These are phyloP conservation scores for Drymodes brunneopygia DNA, from an alignment of 2,113 vertebrate genomes.

Conservation along the genomic window DNA sequence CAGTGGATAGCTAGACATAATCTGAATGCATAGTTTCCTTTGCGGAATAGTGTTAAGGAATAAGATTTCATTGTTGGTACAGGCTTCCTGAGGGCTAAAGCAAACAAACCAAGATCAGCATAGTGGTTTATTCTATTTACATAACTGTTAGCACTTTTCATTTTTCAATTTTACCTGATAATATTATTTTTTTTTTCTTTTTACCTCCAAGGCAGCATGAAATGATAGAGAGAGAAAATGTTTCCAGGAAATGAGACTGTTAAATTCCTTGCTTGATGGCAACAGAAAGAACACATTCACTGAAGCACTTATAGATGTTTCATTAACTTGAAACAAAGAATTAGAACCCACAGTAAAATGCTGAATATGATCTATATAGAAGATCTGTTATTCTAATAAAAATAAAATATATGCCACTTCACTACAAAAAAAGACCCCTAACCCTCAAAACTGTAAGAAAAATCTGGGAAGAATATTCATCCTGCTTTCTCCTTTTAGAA, in stretches of 20 bases:
- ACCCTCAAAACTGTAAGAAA: rapidly evolving
- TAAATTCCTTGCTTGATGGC: neutral
- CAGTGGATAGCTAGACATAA: neutral
- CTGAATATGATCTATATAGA: neutral
- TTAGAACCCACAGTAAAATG: neutral
- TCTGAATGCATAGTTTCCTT: neutral
- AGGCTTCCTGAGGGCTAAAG: neutral
- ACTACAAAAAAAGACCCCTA: neutral
- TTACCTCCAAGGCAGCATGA: neutral
- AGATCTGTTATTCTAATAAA: neutral
- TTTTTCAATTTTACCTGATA: constrained; percentile 29
- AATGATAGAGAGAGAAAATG: neutral
- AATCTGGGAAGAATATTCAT: neutral
- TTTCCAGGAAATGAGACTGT: neutral
- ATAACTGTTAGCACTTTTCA: neutral
- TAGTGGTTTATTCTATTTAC: neutral
- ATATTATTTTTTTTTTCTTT: neutral
- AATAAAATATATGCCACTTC: neutral
- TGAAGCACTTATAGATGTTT: neutral
- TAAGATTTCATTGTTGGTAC: neutral
- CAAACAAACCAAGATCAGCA: neutral
- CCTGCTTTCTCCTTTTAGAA: neutral
- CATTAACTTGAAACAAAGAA: neutral
- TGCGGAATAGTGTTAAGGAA: neutral
- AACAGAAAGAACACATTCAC: neutral